Evolutionary conservation across 1,140 invertebrate species (phyloP).

Genomic region (Hylyphantes graminicola): DNA sequence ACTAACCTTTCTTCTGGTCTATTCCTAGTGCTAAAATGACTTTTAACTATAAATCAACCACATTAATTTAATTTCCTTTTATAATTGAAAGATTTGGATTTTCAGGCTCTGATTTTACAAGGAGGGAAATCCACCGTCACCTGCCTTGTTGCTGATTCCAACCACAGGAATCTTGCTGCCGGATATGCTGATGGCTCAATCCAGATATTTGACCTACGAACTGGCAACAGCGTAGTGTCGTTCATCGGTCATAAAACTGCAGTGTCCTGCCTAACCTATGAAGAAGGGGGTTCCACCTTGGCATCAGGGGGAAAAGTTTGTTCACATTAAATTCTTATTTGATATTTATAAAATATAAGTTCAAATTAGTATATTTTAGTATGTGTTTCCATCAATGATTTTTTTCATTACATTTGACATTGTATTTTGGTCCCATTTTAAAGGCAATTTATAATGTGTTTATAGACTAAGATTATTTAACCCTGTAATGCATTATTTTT

Average conservation of each 20-base stretch:
- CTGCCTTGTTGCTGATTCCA: slow-evolving; percentile 70
- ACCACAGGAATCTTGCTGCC: slow-evolving; percentile 76
- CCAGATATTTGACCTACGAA: slow-evolving; percentile 77
- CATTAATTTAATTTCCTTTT: too few species aligned
- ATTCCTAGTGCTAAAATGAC: too few species aligned
- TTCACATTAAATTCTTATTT: slow-evolving; percentile 18
- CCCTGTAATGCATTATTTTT: too few species aligned
- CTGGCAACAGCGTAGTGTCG: slow-evolving; percentile 78
- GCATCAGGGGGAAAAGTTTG: slow-evolving; percentile 87
- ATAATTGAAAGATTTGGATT: slow-evolving; percentile 18
- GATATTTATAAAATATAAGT: too few species aligned
- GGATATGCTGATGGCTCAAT: slow-evolving; percentile 92
- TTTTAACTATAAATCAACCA: too few species aligned
- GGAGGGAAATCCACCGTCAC: slow-evolving; percentile 85
- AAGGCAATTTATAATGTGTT: too few species aligned
- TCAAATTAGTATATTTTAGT: too few species aligned
- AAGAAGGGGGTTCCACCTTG: slow-evolving; percentile 80
- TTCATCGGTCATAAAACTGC: slow-evolving; percentile 90
- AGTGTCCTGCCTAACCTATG: slow-evolving; percentile 85
- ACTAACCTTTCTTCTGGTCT: too few species aligned
- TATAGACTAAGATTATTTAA: too few species aligned
- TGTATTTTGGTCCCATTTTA: too few species aligned
- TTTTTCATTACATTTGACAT: too few species aligned
- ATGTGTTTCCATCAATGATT: too few species aligned
- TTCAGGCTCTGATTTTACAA: slow-evolving; percentile 77